A percentile compares a stretch with the other conserved stretches of the same genome.
These are phyloP conservation scores for Nasua narica DNA, from an alignment of 2,797 vertebrate genomes.

Conservation along the genomic window DNA sequence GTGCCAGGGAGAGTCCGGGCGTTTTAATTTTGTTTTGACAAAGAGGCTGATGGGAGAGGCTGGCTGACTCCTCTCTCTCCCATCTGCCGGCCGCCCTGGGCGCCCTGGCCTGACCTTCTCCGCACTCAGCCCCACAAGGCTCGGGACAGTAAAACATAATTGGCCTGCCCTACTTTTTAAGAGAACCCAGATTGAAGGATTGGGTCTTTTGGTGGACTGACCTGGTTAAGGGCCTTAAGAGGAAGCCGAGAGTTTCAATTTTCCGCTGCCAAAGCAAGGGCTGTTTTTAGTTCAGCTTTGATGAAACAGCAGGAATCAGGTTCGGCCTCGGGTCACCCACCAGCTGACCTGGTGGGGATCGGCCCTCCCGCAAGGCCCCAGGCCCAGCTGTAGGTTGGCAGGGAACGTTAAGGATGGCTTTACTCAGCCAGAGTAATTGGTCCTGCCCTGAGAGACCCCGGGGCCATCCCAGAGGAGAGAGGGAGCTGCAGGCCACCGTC, in stretches of 20 bases:
- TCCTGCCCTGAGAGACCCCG: neutral
- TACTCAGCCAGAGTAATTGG: neutral
- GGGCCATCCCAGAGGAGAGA: neutral
- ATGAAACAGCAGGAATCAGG: conserved; percentile 54
- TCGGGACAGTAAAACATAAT: conserved; percentile 58
- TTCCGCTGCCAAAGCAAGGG: conserved; percentile 57
- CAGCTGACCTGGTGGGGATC: conserved; percentile 46
- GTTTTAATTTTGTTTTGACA: conserved; percentile 72
- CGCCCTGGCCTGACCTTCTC: conserved; percentile 52
- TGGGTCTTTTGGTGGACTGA: conserved; percentile 66
- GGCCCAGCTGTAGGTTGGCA: neutral
- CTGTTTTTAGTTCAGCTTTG: conserved; percentile 74
- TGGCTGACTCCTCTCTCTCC: neutral
- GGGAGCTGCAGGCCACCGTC: neutral
- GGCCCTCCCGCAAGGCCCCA: neutral
- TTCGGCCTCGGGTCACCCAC: conserved; percentile 55
- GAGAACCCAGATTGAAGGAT: conserved; percentile 65
- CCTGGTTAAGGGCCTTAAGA: conserved; percentile 74
- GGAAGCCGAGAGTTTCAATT: conserved; percentile 56
- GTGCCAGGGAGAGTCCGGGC: conserved; percentile 45
- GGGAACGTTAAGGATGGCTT: neutral
- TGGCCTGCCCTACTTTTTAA: conserved; percentile 73
- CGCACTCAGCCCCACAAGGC: neutral
- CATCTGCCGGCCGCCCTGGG: neutral
- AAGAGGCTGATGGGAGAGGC: conserved; percentile 58